phyloP scores from a whole-genome alignment of 2,797 vertebrate genomes.

The Antrozous pallidus region DNA sequence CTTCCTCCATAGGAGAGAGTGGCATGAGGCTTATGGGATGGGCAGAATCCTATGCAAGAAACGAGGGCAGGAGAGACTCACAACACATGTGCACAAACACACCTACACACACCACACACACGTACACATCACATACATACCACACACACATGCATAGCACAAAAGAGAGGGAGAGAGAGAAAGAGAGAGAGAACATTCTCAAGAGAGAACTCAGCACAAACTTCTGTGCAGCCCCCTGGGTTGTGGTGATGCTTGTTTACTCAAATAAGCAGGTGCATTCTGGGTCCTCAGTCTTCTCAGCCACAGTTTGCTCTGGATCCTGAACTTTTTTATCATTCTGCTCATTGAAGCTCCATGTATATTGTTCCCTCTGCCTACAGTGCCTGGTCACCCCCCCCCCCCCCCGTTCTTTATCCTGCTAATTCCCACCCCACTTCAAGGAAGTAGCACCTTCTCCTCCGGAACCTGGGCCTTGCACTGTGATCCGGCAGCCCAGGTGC shows the following conservation, averaged over 20 bases:
- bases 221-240: accelerated
- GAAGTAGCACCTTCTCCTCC: neutral
- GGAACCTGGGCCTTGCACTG: neutral
- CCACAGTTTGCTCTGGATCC: neutral
- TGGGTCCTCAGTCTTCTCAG: neutral
- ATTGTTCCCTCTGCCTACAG: neutral
- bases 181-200: neutral
- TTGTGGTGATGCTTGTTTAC: neutral
- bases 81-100: too few relatives aligned
- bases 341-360: neutral
- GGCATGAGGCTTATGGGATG: neutral
- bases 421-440: neutral
- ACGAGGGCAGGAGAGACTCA: neutral
- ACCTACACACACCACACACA: neutral
- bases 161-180: too few relatives aligned
- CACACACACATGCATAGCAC: neutral
- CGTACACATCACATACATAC: too few relatives aligned
- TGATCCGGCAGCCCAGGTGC: accelerated
- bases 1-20: neutral
- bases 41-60: too few relatives aligned
- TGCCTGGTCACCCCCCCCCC: accelerated
- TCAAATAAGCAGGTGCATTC: too few relatives aligned
- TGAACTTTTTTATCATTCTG: neutral
- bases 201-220: neutral
- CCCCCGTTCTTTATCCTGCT: accelerated